Conservation (phyloP, 2,888 invertebrate species). For the Parnassius glacialis region DNA sequence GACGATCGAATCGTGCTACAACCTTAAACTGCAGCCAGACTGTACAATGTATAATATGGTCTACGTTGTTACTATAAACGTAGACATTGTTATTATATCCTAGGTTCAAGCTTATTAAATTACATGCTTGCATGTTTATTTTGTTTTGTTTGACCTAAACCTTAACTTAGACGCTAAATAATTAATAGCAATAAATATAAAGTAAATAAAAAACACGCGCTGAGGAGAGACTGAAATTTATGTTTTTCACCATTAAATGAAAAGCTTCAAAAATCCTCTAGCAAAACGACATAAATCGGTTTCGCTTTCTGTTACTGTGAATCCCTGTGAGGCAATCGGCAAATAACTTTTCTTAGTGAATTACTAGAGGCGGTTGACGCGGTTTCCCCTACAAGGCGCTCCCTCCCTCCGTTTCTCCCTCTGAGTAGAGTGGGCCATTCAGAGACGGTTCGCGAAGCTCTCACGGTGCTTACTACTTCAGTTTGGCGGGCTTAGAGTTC, state of each 20-base stretch:
- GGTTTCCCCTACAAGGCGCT: slow-evolving; percentile 75
- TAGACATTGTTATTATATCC: too few species aligned
- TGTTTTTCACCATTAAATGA: slow-evolving; percentile 1
- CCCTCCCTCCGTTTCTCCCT: slow-evolving; percentile 77
- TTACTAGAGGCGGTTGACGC: slow-evolving; percentile 71
- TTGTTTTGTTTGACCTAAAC: too few species aligned
- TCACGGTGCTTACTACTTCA: slow-evolving; percentile 63
- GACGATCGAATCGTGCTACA: too few species aligned
- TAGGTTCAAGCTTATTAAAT: too few species aligned
- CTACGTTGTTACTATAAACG: too few species aligned
- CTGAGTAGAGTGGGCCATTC: slow-evolving; percentile 71
- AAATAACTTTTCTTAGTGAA: slow-evolving; percentile 80
- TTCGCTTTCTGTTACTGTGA: slow-evolving; percentile 57
- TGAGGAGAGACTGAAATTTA: background rate
- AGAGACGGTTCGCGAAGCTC: slow-evolving; percentile 78
- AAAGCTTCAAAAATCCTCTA: slow-evolving; percentile 8
- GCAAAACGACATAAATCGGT: slow-evolving; percentile 39
- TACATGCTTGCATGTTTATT: too few species aligned
- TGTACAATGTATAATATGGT: too few species aligned
- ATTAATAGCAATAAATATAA: background rate
- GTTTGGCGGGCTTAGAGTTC: slow-evolving; percentile 74
- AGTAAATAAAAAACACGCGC: background rate
- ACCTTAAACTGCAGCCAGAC: too few species aligned
- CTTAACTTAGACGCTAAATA: background rate
- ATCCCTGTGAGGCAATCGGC: slow-evolving; percentile 62